Conservation (phyloP, 2,888 invertebrate genomes). For the Watsonalla cultraria region DNA sequence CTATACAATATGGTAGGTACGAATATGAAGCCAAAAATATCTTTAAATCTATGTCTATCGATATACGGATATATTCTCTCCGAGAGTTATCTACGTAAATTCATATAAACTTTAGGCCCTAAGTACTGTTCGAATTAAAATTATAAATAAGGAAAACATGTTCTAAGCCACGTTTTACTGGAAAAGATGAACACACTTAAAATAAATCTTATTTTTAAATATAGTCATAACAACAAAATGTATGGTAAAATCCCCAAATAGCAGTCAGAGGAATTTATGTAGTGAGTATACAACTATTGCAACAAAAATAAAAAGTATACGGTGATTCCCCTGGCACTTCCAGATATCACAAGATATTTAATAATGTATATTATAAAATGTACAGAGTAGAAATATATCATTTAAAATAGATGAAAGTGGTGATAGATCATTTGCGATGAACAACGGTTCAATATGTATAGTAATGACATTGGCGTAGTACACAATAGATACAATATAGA, state of each 20-base stretch:
- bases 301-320: conserved; percentile 21
- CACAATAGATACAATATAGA: not conserved
- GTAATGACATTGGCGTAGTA: conserved; percentile 20
- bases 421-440: not conserved
- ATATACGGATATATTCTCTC: conserved; percentile 50
- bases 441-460: not conserved
- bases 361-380: conserved; percentile 13
- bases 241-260: conserved; percentile 31
- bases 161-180: conserved; percentile 36
- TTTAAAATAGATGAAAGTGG: conserved; percentile 18
- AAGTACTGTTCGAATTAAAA: conserved; percentile 51
- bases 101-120: conserved; percentile 58
- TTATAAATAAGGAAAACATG: conserved; percentile 44
- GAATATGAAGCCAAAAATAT: conserved; percentile 67
- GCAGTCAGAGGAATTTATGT: conserved; percentile 18
- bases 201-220: conserved; percentile 35
- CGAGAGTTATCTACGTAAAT: conserved; percentile 41
- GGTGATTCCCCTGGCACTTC: conserved; percentile 32
- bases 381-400: conserved; percentile 23
- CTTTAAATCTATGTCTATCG: conserved; percentile 50
- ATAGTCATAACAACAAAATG: conserved; percentile 40
- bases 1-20: conserved; percentile 28
- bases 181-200: conserved; percentile 37
- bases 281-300: conserved; percentile 23
- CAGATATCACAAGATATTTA: conserved; percentile 41